Evolutionary conservation across 2,797 vertebrate species (phyloP).

Genomic region (Lycodopsis pacificus): DNA sequence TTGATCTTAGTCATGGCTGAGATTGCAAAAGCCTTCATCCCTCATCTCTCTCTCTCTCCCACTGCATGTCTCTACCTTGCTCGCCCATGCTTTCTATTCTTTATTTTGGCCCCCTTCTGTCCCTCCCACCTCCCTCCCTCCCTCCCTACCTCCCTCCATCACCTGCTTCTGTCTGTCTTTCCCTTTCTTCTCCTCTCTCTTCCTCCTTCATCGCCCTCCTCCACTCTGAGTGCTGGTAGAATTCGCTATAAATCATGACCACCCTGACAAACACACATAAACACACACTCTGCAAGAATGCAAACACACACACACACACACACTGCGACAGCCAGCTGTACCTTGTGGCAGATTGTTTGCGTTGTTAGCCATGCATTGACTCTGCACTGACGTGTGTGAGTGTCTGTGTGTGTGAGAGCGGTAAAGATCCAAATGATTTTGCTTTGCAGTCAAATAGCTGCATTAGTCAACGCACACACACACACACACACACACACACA

Average conservation of each 20-base stretch:
- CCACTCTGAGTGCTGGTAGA: slow-evolving; percentile 59
- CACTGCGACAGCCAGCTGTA: slow-evolving; percentile 31
- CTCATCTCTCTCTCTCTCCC: slow-evolving; percentile 54
- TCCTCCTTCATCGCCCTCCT: slow-evolving; percentile 27
- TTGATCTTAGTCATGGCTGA: slow-evolving; percentile 76
- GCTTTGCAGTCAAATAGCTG: slow-evolving; percentile 24
- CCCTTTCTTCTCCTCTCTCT: slow-evolving; percentile 18
- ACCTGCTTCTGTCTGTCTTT: slow-evolving; percentile 27
- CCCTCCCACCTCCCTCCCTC: slow-evolving; percentile 10
- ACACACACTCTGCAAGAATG: background rate
- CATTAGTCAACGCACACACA: slow-evolving; percentile 27
- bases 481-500: background rate
- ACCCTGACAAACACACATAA: slow-evolving; percentile 14
- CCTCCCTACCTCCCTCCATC: slow-evolving; percentile 15
- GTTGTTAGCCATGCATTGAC: slow-evolving; percentile 42
- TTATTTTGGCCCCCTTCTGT: slow-evolving; percentile 6
- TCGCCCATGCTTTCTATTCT: background rate
- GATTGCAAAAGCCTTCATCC: slow-evolving; percentile 72
- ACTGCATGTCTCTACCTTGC: background rate
- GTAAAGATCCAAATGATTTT: slow-evolving; percentile 38
- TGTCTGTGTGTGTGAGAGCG: background rate
- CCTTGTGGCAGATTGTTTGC: slow-evolving; percentile 13
- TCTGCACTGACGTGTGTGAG: slow-evolving; percentile 17
- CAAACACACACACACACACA: slow-evolving; percentile 5
- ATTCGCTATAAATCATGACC: slow-evolving; percentile 73